phyloP scores from a whole-genome alignment of 2,113 vertebrate species.

The Gopherus flavomarginatus region DNA sequence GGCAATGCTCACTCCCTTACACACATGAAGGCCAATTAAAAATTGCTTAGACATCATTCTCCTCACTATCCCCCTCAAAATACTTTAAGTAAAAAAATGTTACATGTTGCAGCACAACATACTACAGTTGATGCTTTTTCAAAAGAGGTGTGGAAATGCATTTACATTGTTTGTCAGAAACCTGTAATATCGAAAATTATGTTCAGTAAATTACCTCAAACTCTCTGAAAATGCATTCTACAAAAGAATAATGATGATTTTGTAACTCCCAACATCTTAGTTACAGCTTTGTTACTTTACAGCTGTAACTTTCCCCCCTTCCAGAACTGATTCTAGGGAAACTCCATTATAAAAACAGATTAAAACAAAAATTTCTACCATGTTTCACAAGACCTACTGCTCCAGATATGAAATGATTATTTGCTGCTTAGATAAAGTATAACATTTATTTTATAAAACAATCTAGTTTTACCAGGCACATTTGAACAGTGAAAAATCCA shows the following conservation, averaged over 20 bases:
- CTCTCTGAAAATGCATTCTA: background rate
- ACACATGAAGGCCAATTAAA: background rate
- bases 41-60: background rate
- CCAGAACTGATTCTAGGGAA: background rate
- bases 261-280: background rate
- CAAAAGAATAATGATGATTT: background rate
- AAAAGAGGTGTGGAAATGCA: background rate
- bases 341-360: background rate
- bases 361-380: background rate
- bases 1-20: background rate
- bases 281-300: background rate
- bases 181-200: background rate
- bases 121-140: background rate
- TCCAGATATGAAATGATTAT: constrained; percentile 3
- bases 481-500: constrained; percentile 29
- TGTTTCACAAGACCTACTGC: background rate
- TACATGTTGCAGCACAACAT: background rate
- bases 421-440: background rate
- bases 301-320: background rate
- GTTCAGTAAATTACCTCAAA: background rate
- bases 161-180: background rate
- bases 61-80: background rate
- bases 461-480: background rate
- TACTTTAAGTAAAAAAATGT: background rate
- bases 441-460: background rate